Evolutionary conservation across 2,888 invertebrate species (phyloP).

Genomic region (Aphidius colemani): DNA sequence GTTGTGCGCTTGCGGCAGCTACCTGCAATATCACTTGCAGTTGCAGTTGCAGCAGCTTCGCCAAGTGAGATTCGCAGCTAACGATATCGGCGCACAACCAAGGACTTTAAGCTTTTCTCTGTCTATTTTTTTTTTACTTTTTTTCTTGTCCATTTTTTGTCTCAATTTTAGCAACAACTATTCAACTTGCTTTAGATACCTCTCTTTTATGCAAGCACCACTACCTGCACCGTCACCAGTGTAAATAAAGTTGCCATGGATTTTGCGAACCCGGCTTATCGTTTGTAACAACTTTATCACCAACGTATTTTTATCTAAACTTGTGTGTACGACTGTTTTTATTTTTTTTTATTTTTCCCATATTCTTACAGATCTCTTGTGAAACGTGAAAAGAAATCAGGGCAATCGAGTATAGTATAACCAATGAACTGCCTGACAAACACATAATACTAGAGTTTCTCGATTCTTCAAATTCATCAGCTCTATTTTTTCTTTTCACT

Average conservation of each 20-base stretch:
- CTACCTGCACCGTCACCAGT: conserved; percentile 24
- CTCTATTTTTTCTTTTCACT: conserved; percentile 12
- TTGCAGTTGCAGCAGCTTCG: conserved; percentile 11
- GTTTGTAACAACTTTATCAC: conserved; percentile 42
- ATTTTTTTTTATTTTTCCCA: neutral
- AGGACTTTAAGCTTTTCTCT: conserved; percentile 25
- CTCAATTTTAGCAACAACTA: no score
- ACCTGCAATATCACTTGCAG: conserved; percentile 5
- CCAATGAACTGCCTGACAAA: conserved; percentile 24
- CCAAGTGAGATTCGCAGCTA: conserved; percentile 6
- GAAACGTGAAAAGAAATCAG: conserved; percentile 26
- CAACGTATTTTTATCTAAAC: conserved; percentile 29
- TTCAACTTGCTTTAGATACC: no score
- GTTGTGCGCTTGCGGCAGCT: conserved; percentile 26
- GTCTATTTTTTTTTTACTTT: conserved; percentile 7
- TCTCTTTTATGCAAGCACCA: neutral
- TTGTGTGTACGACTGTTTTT: conserved; percentile 21
- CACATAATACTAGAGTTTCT: conserved; percentile 16
- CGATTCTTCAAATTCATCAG: conserved; percentile 22
- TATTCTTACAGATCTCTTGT: conserved; percentile 6
- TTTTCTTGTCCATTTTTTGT: no score
- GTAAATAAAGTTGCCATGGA: conserved; percentile 39
- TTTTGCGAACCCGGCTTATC: conserved; percentile 34
- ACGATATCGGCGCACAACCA: conserved; percentile 19
- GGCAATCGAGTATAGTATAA: conserved; percentile 11